Percentiles rank a stretch among this genome's conserved stretches.
phyloP scores from a whole-genome alignment of 2,113 vertebrate genomes.

The Toxotes jaculatrix region DNA sequence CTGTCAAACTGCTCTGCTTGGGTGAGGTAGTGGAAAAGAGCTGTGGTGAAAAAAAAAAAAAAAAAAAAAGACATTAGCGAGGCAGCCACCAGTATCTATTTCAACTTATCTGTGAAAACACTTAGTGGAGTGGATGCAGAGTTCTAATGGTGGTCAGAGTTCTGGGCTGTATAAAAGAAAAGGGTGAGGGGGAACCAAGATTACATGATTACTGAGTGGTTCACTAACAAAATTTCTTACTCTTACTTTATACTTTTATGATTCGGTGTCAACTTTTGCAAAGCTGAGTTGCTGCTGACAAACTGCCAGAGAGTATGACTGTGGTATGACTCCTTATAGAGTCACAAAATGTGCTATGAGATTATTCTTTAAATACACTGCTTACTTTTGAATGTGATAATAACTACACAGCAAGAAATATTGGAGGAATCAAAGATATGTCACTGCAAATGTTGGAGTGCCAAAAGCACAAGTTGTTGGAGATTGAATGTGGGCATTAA shows the following conservation, averaged over 20 bases:
- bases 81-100: constrained; percentile 30
- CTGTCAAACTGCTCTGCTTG: constrained; percentile 21
- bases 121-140: constrained; percentile 7
- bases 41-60: not conserved
- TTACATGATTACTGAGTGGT: not conserved
- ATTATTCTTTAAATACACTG: not conserved
- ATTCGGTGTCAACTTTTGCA: constrained; percentile 3
- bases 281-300: not conserved
- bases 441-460: not conserved
- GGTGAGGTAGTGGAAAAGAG: constrained; percentile 46
- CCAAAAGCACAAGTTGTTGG: constrained; percentile 1
- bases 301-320: not conserved
- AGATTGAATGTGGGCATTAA: constrained; percentile 21
- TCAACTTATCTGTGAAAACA: constrained; percentile 47
- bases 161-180: not conserved
- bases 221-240: too few species aligned
- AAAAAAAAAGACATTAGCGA: not conserved
- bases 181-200: not conserved
- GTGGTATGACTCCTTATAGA: not conserved
- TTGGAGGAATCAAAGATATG: not conserved
- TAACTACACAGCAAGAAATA: not conserved
- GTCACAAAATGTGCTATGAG: not conserved
- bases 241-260: not conserved
- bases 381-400: not conserved
- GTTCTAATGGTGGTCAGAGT: constrained; percentile 10